Evolutionary conservation across 2,113 vertebrate genomes (phyloP).

Genomic region (Chaetodon trifascialis): DNA sequence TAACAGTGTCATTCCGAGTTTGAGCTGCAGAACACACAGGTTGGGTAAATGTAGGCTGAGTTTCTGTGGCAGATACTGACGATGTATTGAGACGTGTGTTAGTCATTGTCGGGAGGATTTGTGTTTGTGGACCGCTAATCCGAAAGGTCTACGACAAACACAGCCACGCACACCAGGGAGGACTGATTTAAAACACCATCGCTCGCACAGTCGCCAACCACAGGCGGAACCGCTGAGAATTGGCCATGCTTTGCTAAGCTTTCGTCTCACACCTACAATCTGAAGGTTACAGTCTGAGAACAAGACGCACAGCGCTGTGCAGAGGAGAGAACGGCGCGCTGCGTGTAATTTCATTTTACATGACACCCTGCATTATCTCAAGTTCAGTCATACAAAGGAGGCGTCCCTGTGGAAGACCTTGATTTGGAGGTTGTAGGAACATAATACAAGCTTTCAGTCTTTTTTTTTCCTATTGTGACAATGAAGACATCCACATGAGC

Average conservation of each 20-base stretch:
- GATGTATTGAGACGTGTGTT: slow-evolving; percentile 22
- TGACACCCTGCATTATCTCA: slow-evolving; percentile 63
- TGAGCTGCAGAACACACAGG: slow-evolving; percentile 24
- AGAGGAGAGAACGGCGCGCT: slow-evolving; percentile 34
- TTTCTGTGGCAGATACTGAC: slow-evolving; percentile 28
- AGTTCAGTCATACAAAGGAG: slow-evolving; percentile 59
- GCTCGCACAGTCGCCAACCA: not conserved
- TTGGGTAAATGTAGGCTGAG: slow-evolving; percentile 38
- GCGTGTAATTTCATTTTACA: slow-evolving; percentile 63
- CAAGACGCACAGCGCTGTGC: slow-evolving; percentile 24
- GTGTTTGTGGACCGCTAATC: slow-evolving; percentile 61
- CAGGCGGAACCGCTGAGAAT: slow-evolving; percentile 38
- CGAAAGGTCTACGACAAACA: slow-evolving; percentile 42
- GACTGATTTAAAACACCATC: slow-evolving; percentile 20
- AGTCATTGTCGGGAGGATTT: slow-evolving; percentile 50
- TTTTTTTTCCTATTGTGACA: slow-evolving; percentile 30
- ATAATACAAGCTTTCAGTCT: slow-evolving; percentile 21
- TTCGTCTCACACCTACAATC: slow-evolving; percentile 54
- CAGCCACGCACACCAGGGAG: slow-evolving; percentile 18
- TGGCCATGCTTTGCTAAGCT: slow-evolving; percentile 61
- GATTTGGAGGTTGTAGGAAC: slow-evolving; percentile 39
- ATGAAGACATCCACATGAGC: slow-evolving; percentile 20
- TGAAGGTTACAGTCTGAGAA: slow-evolving; percentile 55
- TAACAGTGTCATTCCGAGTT: slow-evolving; percentile 50
- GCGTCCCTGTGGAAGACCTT: slow-evolving; percentile 58